Conservation (phyloP, 2,113 vertebrate genomes). For the Epinephelus fuscoguttatus region DNA sequence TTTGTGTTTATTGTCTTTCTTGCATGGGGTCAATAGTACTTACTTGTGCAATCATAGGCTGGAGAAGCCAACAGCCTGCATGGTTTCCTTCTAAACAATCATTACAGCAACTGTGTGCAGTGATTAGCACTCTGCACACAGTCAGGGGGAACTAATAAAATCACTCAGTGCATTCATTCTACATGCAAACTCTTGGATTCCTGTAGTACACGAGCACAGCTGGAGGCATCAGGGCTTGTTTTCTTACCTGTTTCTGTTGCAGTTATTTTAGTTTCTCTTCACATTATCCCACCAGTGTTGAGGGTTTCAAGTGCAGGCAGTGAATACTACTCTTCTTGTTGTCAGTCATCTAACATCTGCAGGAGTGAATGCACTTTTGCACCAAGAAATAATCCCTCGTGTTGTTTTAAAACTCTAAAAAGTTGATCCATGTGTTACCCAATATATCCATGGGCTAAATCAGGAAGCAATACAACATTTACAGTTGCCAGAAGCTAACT, state of each 20-base stretch:
- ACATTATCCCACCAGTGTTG: too few species aligned
- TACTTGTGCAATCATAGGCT: not conserved
- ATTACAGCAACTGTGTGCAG: not conserved
- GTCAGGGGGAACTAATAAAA: not conserved
- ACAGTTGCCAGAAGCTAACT: too few species aligned
- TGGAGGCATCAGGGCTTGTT: not conserved
- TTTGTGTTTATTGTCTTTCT: slow-evolving; percentile 11
- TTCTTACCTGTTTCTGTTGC: not conserved
- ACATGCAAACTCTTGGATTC: not conserved
- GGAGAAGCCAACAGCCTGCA: not conserved
- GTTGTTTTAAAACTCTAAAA: not conserved
- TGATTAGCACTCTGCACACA: slow-evolving; percentile 28
- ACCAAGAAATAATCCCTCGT: not conserved
- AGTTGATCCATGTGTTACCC: not conserved
- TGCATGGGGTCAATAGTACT: not conserved
- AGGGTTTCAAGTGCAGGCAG: not conserved
- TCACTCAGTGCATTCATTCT: not conserved
- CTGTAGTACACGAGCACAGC: not conserved
- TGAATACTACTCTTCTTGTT: not conserved
- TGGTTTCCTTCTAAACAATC: not conserved
- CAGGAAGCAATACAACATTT: too few species aligned
- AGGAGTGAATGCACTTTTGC: not conserved
- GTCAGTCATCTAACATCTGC: not conserved
- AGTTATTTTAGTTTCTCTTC: not conserved
- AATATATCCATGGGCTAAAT: too few species aligned